Evolutionary conservation across 1,140 invertebrate genomes (phyloP).

Genomic region (Luehdorfia chinensis): DNA sequence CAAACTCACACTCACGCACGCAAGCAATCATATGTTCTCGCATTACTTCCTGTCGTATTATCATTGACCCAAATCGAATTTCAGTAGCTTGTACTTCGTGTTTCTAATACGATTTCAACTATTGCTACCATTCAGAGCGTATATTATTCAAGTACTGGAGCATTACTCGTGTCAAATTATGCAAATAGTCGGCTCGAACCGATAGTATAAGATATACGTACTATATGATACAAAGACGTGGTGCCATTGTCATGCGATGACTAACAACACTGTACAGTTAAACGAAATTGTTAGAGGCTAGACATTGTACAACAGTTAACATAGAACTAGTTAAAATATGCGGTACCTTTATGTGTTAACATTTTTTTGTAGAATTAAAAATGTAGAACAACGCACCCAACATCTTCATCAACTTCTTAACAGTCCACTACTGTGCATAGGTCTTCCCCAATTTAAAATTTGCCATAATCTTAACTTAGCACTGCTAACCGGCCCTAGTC

Average conservation of each 20-base stretch:
- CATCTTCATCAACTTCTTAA: too few relatives aligned
- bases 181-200: conserved; percentile 38
- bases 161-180: conserved; percentile 54
- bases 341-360: too few relatives aligned
- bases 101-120: conserved; percentile 8
- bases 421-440: too few relatives aligned
- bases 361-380: too few relatives aligned
- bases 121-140: conserved; percentile 7
- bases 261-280: conserved; percentile 47
- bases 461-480: too few relatives aligned
- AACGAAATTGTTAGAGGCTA: conserved; percentile 37
- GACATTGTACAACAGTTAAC: conserved; percentile 37
- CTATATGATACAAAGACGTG: conserved; percentile 22
- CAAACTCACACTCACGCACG: too few relatives aligned
- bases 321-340: not conserved
- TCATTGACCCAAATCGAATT: conserved; percentile 15
- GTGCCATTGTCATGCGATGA: conserved; percentile 49
- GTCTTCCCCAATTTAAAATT: too few relatives aligned
- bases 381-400: too few relatives aligned
- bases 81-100: conserved; percentile 12
- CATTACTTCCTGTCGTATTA: conserved; percentile 2
- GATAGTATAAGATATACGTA: conserved; percentile 37
- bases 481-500: too few relatives aligned
- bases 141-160: conserved; percentile 20
- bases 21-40: too few relatives aligned